phyloP scores from a whole-genome alignment of 2,888 invertebrate species.

The Lycocerus yunnanus region DNA sequence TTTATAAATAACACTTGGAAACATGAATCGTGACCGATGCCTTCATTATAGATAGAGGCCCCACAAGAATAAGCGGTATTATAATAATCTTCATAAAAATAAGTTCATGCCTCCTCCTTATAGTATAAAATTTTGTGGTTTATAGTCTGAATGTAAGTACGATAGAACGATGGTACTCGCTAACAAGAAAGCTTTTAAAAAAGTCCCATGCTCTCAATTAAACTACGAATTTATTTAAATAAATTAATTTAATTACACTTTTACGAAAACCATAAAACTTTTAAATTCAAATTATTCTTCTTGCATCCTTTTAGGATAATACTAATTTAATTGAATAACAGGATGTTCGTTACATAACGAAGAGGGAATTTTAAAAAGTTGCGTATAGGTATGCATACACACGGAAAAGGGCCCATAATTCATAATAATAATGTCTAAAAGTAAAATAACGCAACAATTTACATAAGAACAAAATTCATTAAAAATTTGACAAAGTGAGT shows the following conservation, averaged over 20 bases:
- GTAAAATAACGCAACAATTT: background rate
- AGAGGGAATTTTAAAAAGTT: background rate
- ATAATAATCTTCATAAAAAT: constrained; percentile 32
- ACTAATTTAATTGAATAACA: background rate
- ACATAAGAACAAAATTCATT: background rate
- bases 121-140: constrained; percentile 19
- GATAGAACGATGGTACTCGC: background rate
- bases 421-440: background rate
- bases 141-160: constrained; percentile 2
- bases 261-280: background rate
- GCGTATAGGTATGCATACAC: background rate
- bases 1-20: constrained; percentile 41
- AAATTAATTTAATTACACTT: background rate
- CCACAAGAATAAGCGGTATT: constrained; percentile 34
- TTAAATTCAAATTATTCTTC: background rate
- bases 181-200: background rate
- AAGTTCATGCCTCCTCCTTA: constrained; percentile 18
- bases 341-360: background rate
- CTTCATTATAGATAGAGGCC: constrained; percentile 39
- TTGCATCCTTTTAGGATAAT: background rate
- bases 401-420: background rate
- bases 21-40: constrained; percentile 39
- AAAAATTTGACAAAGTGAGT: background rate
- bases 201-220: background rate
- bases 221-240: background rate